Base-by-base conservation (phyloP, 2,113 vertebrate species). In the Cephalopterus ornatus region DNA sequence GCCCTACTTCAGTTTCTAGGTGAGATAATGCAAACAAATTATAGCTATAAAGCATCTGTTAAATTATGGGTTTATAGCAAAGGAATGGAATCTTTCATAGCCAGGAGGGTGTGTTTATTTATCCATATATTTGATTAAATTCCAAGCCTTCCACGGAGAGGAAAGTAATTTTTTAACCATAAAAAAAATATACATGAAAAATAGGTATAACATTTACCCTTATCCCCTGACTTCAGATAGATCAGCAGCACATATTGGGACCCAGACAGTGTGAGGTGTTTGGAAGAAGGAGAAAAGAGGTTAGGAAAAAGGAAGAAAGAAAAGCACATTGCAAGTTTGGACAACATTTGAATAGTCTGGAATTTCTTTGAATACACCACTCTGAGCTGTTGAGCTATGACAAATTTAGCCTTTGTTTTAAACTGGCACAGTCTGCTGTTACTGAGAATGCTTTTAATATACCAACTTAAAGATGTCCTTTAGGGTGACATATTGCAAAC, bases 361-460 rank as follows among this genome's bases (percentile, higher is more conserved):
- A 71, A 77, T 68, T 18, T 16, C 28, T 85, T 77, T 56, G 88
- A 85, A 33, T 52, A 37, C 12, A 73, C 80, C 14, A 74, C 65
- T 71, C 78, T 58, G 83, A 95, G 71, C 85, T 86, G 52, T 59
- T 96, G 58, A 97, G 91, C 21, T 93, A 52, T 92, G 96, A 96
- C 91, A 96, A 91, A 95, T 94, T 79, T 74, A 63, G 47, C 63
- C 78, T 96, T 87, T 89, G 92, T 93, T 97, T 97, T 95, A 82
- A 95, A 92, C 62, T 91, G 91, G 58, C 12, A 1, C 55, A n/a
- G 68, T 79, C 89, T 95, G 86, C 93, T 95, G 63, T 93, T 92
- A 68, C 76, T 26, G 63, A 94, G 87, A 95, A 82, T 17, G 74
- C 55, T 92, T 90, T 91, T 94, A 85, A 70, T 67, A 70, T 68